These are phyloP conservation scores for Scalopus aquaticus DNA, from an alignment of 2,113 vertebrate genomes.

Conservation along the genomic window DNA sequence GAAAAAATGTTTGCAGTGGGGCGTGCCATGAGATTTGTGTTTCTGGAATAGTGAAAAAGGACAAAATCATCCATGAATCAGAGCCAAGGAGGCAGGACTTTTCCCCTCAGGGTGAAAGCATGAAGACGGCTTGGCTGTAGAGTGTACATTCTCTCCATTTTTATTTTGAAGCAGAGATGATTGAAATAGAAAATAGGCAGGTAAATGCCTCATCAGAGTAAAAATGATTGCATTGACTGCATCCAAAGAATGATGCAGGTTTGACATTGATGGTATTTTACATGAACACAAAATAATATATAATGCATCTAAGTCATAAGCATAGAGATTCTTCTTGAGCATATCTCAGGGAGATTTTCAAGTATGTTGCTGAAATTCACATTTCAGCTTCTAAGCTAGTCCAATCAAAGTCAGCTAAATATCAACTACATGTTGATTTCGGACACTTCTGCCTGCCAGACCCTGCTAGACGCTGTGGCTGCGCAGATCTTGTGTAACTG, in stretches of 20 bases:
- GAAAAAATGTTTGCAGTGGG: neutral
- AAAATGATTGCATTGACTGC: neutral
- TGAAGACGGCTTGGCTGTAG: neutral
- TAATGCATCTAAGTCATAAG: neutral
- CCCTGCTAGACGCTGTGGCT: too few species aligned
- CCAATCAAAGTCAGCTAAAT: neutral
- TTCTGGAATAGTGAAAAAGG: neutral
- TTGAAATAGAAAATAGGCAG: neutral
- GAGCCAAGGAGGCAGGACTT: neutral
- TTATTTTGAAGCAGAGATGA: neutral
- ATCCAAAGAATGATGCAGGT: neutral
- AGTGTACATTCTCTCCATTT: neutral
- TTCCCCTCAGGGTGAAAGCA: neutral
- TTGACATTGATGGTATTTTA: neutral
- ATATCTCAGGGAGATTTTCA: neutral
- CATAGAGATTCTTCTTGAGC: neutral
- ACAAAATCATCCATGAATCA: neutral
- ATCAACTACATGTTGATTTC: neutral
- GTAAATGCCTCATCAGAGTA: neutral
- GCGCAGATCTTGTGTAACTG: too few species aligned
- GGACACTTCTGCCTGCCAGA: neutral
- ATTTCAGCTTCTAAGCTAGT: neutral
- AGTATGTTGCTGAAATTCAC: neutral
- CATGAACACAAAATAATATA: neutral
- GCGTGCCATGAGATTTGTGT: neutral